Conservation (phyloP, 2,113 vertebrate genomes). For the Toxostoma redivivum region DNA sequence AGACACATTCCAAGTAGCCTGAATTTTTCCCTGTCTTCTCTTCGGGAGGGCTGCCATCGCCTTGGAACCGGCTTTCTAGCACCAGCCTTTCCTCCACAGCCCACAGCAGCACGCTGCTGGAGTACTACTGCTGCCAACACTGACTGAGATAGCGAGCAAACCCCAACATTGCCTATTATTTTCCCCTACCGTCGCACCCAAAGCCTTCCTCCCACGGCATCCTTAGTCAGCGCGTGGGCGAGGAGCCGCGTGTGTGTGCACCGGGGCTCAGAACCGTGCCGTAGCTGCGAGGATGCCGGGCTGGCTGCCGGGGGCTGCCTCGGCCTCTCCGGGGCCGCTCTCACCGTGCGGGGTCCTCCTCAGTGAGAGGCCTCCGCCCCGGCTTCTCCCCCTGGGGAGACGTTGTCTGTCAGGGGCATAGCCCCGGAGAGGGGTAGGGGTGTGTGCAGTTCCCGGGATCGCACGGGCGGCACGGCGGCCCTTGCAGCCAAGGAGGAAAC, state of each 20-base stretch:
- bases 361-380: background rate
- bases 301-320: background rate
- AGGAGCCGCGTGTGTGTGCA: background rate
- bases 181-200: background rate
- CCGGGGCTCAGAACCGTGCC: background rate
- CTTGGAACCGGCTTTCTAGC: background rate
- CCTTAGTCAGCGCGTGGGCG: background rate
- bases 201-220: conserved; percentile 29
- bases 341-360: background rate
- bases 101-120: background rate
- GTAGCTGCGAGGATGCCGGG: background rate
- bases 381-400: background rate
- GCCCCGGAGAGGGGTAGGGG: background rate
- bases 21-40: background rate
- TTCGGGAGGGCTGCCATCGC: background rate
- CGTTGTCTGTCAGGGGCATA: background rate
- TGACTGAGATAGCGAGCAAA: background rate
- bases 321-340: background rate
- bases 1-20: background rate
- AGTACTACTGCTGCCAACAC: background rate
- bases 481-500: background rate
- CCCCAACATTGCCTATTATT: background rate
- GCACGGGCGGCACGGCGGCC: background rate
- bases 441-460: background rate
- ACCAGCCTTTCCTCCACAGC: background rate